Conservation (phyloP, 2,797 vertebrate species). For the Clarias laeviceps region DNA sequence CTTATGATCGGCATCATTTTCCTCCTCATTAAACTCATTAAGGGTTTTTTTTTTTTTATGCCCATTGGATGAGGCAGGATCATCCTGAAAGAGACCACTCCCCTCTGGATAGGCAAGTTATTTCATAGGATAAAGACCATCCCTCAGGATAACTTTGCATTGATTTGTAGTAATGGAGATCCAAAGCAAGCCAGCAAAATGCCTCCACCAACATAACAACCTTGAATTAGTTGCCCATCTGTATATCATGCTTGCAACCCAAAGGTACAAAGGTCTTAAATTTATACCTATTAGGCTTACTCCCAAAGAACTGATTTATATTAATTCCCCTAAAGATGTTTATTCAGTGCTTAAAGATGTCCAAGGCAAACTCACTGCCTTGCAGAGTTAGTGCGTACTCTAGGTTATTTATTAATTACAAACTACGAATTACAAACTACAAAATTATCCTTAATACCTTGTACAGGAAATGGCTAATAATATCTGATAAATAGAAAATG, state of each 20-base stretch:
- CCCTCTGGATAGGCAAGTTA: background rate
- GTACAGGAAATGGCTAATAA: background rate
- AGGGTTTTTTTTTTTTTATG: background rate
- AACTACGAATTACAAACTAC: background rate
- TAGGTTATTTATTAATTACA: background rate
- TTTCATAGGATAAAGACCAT: background rate
- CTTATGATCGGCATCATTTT: background rate
- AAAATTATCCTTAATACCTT: background rate
- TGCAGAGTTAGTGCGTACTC: background rate
- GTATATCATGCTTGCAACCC: slow-evolving; percentile 1
- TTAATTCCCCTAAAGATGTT: slow-evolving; percentile 1
- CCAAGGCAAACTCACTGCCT: background rate
- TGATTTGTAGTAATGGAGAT: background rate
- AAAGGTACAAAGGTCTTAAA: background rate
- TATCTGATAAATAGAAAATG: background rate
- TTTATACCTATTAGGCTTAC: background rate
- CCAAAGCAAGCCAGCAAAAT: background rate
- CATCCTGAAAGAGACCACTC: background rate
- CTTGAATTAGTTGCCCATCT: background rate
- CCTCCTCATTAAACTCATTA: background rate
- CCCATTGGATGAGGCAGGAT: background rate
- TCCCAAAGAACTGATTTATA: slow-evolving; percentile 5
- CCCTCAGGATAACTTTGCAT: background rate
- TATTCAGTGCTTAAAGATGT: background rate
- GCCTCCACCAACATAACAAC: background rate